phyloP scores from a whole-genome alignment of 2,113 vertebrate genomes.

The Petrocephalus zakoni region DNA sequence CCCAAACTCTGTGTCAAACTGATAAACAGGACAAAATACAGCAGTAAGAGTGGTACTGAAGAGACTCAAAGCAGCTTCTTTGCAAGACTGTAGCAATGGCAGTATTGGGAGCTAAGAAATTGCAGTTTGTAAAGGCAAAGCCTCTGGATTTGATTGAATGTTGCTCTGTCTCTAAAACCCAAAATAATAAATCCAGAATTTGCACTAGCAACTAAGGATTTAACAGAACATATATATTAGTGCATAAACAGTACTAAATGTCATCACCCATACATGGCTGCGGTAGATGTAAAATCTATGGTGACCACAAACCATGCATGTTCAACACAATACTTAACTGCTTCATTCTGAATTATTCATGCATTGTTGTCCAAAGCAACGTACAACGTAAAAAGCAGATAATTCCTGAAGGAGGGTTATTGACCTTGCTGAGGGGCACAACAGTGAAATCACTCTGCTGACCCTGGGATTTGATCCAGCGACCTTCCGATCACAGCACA shows the following conservation, averaged over 20 bases:
- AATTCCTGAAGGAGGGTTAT: neutral
- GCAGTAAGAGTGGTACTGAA: neutral
- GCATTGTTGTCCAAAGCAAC: neutral
- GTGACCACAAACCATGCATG: neutral
- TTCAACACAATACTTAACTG: neutral
- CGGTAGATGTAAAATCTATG: neutral
- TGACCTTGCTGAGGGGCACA: neutral
- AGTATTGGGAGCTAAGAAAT: neutral
- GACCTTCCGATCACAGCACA: neutral
- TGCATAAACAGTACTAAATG: neutral
- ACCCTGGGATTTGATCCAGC: neutral
- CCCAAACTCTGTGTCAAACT: neutral
- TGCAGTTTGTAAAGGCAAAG: neutral
- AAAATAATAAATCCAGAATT: neutral
- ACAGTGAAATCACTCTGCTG: neutral
- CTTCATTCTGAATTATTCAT: neutral
- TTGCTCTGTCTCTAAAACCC: neutral
- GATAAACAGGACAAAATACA: neutral
- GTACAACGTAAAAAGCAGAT: neutral
- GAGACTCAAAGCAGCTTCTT: neutral
- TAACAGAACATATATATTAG: neutral
- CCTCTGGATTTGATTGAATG: neutral
- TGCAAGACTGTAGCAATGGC: neutral
- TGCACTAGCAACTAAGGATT: neutral
- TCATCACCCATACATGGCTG: neutral